phyloP scores from a whole-genome alignment of 2,888 invertebrate species.

The Lepidochitona cinerea region DNA sequence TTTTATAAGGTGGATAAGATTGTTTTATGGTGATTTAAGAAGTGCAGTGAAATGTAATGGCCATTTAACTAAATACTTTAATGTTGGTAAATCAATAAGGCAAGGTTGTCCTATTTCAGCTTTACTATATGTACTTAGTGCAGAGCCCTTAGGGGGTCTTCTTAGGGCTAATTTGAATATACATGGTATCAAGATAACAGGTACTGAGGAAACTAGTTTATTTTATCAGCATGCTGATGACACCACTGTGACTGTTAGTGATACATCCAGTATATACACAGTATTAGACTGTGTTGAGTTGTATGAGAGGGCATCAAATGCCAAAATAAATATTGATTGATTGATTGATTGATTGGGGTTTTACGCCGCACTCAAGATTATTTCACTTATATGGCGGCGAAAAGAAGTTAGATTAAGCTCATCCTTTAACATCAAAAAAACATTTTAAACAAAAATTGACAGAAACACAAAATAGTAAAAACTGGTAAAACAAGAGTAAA shows the following conservation, averaged over 20 bases:
- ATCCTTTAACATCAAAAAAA: too few species aligned
- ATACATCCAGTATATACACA: neutral
- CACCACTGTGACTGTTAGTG: neutral
- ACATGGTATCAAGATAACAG: neutral
- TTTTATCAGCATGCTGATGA: neutral
- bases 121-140: neutral
- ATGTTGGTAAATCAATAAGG: neutral
- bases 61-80: neutral
- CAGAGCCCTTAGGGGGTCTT: neutral
- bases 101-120: conserved; percentile 6
- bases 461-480: too few species aligned
- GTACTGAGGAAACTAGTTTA: neutral
- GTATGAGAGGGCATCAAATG: neutral
- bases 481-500: too few species aligned
- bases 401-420: too few species aligned
- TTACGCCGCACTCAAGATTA: too few species aligned
- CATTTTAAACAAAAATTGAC: too few species aligned
- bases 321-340: too few species aligned
- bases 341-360: too few species aligned
- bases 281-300: neutral
- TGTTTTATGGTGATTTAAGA: neutral
- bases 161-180: neutral
- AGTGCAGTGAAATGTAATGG: neutral
- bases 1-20: neutral
- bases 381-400: too few species aligned